A percentile compares a stretch with the other conserved stretches of the same genome.
These are phyloP conservation scores for Dorcus hopei DNA, from an alignment of 2,888 invertebrate species.

Conservation along the genomic window DNA sequence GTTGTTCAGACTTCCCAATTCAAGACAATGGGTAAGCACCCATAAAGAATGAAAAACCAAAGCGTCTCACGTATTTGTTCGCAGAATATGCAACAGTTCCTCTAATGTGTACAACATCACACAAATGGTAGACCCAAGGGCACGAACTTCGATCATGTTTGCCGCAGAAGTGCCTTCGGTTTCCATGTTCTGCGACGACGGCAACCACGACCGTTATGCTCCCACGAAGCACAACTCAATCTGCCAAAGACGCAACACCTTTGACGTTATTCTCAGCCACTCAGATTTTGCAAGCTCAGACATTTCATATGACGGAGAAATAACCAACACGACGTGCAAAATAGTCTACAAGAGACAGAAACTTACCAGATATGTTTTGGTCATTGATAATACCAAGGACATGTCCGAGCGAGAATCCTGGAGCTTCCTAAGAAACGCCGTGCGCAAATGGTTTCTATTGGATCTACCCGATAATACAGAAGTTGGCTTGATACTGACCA, in stretches of 20 bases:
- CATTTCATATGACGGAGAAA: constrained; percentile 33
- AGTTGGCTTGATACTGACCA: constrained; percentile 53
- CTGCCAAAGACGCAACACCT: constrained; percentile 58
- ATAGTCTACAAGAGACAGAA: constrained; percentile 54
- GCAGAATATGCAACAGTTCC: constrained; percentile 37
- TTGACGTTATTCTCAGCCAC: constrained; percentile 57
- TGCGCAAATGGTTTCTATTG: constrained; percentile 58
- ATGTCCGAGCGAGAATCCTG: constrained; percentile 59
- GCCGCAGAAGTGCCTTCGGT: constrained; percentile 53
- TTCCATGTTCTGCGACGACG: constrained; percentile 60
- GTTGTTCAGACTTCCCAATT: constrained; percentile 54
- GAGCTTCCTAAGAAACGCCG: constrained; percentile 57
- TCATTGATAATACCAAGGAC: constrained; percentile 59
- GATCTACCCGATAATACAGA: constrained; percentile 55
- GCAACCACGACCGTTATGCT: constrained; percentile 59
- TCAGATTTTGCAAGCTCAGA: constrained; percentile 49
- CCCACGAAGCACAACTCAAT: constrained; percentile 66
- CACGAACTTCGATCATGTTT: constrained; percentile 55
- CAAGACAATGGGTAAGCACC: constrained; percentile 50
- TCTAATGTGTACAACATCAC: constrained; percentile 42
- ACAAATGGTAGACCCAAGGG: constrained; percentile 49
- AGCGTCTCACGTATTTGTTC: background rate
- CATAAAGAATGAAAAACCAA: background rate
- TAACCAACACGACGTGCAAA: constrained; percentile 50
- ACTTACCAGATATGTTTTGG: constrained; percentile 55